These are phyloP conservation scores for Gobio gobio DNA, from an alignment of 2,113 vertebrate species.

Conservation along the genomic window DNA sequence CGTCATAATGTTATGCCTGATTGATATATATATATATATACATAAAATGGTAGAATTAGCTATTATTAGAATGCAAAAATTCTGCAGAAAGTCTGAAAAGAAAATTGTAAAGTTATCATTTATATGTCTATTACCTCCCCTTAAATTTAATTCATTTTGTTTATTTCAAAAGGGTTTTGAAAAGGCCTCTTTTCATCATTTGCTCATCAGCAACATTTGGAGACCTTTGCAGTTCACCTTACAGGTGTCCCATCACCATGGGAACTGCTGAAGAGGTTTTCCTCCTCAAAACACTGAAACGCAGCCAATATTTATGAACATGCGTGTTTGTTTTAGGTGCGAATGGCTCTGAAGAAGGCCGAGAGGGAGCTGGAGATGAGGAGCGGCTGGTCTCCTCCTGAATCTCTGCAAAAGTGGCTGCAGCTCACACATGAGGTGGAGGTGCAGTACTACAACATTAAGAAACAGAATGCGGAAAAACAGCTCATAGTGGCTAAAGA, in stretches of 20 bases:
- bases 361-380: conserved; percentile 91
- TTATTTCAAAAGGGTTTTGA: background rate
- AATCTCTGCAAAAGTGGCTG: conserved; percentile 90
- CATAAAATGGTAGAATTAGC: background rate
- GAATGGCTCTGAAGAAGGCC: conserved; percentile 86
- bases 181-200: background rate
- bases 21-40: too few species aligned
- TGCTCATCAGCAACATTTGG: background rate
- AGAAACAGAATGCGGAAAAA: conserved; percentile 91
- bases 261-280: background rate
- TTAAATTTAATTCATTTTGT: background rate
- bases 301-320: conserved; percentile 12
- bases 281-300: background rate
- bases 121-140: background rate
- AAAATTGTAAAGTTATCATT: background rate
- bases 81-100: background rate
- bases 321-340: conserved; percentile 77
- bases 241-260: conserved; percentile 6
- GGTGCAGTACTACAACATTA: conserved; percentile 93
- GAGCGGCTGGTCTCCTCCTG: conserved; percentile 81
- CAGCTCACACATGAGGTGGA: conserved; percentile 96
- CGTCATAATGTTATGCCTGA: too few species aligned
- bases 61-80: background rate
- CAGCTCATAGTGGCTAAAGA: conserved; percentile 93
- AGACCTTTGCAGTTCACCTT: background rate